Conservation (phyloP, 2,797 vertebrate genomes). For the Labroides dimidiatus region DNA sequence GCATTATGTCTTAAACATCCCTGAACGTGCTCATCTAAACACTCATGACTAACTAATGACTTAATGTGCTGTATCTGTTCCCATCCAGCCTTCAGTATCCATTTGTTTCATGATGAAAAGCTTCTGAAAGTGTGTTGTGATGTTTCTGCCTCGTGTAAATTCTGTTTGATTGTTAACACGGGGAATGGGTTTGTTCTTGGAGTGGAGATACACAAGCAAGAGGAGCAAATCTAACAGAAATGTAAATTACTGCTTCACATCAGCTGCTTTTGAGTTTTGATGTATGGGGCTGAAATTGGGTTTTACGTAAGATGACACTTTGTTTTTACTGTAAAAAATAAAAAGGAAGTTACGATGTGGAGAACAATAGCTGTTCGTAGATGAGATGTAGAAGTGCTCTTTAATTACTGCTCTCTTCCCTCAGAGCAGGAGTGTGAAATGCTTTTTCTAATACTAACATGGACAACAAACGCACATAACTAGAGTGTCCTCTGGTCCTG, state of each 20-base stretch:
- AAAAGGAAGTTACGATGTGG: conserved; percentile 10
- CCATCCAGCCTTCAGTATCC: conserved; percentile 4
- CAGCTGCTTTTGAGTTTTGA: conserved; percentile 40
- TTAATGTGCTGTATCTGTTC: conserved; percentile 14
- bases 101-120: conserved; percentile 29
- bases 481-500: conserved; percentile 36
- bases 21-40: not conserved
- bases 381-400: conserved; percentile 5
- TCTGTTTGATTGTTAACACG: conserved; percentile 52
- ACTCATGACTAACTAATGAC: not conserved
- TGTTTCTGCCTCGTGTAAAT: conserved; percentile 48
- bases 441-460: not conserved
- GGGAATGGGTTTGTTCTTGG: conserved; percentile 41
- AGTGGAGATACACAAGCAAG: conserved; percentile 28
- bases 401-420: conserved; percentile 10
- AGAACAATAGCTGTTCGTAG: conserved; percentile 14
- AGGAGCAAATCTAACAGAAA: conserved; percentile 48
- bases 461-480: conserved; percentile 10
- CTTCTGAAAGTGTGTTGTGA: conserved; percentile 3
- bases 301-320: conserved; percentile 21
- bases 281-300: conserved; percentile 30
- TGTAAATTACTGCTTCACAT: conserved; percentile 48
- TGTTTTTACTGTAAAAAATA: not conserved
- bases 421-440: conserved; percentile 1
- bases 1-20: not conserved